These are phyloP conservation scores for Patella depressa DNA, from an alignment of 2,888 invertebrate genomes.

Conservation along the genomic window DNA sequence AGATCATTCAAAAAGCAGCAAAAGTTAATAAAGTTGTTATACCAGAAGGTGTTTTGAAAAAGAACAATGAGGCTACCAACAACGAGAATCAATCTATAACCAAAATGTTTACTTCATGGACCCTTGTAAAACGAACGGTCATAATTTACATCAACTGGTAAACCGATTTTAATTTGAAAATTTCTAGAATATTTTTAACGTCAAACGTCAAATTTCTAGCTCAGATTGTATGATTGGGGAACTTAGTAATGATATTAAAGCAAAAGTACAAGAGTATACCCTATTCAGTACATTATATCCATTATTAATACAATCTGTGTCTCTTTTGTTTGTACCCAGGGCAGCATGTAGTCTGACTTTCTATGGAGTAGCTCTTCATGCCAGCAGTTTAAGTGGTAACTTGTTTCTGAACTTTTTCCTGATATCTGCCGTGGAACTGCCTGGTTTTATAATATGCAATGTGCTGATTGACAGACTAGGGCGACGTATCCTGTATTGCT, in stretches of 20 bases:
- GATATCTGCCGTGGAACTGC: slow-evolving; percentile 30
- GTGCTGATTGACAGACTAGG: slow-evolving; percentile 30
- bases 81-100: background rate
- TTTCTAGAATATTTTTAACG: no score
- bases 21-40: slow-evolving; percentile 40
- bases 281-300: no score
- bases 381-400: slow-evolving; percentile 31
- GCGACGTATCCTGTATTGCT: slow-evolving; percentile 18
- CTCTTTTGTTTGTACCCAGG: slow-evolving; percentile 24
- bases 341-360: slow-evolving; percentile 41
- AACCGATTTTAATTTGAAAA: background rate
- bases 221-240: no score
- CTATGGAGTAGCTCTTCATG: slow-evolving; percentile 38
- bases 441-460: slow-evolving; percentile 21
- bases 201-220: no score
- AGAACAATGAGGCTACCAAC: background rate
- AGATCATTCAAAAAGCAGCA: slow-evolving; percentile 43
- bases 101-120: background rate
- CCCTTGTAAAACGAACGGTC: background rate
- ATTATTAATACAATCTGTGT: no score
- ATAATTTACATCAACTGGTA: background rate
- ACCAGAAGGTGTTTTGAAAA: slow-evolving; percentile 36
- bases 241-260: no score
- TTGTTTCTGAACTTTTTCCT: slow-evolving; percentile 38
- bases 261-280: no score